Evolutionary conservation across 1,140 invertebrate species (phyloP), one percentile per base, ranked within the genome.

Genomic region (Oedothorax gibbosus): DNA sequence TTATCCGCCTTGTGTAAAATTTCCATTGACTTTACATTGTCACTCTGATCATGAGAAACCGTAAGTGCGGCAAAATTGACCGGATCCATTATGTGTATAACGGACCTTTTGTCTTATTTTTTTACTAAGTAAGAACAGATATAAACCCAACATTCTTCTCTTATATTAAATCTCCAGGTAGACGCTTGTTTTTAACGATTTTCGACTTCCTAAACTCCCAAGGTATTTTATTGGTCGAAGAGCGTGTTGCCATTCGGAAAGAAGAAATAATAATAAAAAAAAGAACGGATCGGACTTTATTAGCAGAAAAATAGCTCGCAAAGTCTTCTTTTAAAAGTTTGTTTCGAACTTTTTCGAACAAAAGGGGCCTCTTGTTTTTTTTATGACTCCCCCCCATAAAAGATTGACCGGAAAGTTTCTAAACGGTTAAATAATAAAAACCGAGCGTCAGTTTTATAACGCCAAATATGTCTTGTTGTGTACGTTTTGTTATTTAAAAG

Each of bases 211-310:
- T 75, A 14, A 35, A 35, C 35, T 21, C 53, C 11, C 53, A 57
- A 15, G 35, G 15, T 57, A 56, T 75, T 77, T 77, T 77, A 51
- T 56, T 68, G 65, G 49, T 51, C 49, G 50, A 65, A 68, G 68
- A 79, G 21, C 11, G 65, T 68, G 77, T 57, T 79, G 77, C 64
- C 77, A 79, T 68, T 79, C 77, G 64, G 64, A 79, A 79, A 65
- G 53, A 66, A 69, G 18, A 79, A 79, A 68, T 54, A 35, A n/a
- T n/a, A n/a, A 35, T 15, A 21, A 65, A 53, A 50, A 57, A 71
- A 6, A 57, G 18, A 57, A 60, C 20, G 15, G 51, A 57, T n/a
- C 35, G 60, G 21, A 65, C 60, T 64, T 77, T 65, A 77, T 65
- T 77, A 77, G 15, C 60, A 20, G 49, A 50, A 62, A n/a, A 65